Conservation (phyloP, 1,140 invertebrate species). For the Cyphomyrmex costatus region DNA sequence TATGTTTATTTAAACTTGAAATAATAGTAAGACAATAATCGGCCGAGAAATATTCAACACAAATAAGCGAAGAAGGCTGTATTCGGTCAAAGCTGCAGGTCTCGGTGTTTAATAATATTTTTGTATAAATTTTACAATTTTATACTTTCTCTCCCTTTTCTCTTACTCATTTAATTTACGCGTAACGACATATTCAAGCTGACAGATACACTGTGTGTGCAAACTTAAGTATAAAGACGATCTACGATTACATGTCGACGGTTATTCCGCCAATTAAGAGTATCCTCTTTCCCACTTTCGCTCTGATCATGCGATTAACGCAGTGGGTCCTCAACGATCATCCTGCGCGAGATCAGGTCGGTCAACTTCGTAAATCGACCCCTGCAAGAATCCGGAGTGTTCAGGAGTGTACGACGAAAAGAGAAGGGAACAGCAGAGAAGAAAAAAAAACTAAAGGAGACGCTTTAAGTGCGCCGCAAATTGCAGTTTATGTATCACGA, state of each 20-base stretch:
- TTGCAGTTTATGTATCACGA: conserved; percentile 72
- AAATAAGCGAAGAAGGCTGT: no score
- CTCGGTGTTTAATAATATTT: no score
- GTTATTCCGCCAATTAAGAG: neutral
- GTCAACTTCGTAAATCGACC: conserved; percentile 69
- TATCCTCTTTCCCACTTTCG: neutral
- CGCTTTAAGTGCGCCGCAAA: conserved; percentile 64
- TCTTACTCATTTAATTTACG: neutral
- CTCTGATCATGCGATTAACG: conserved; percentile 19
- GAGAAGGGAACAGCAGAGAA: neutral
- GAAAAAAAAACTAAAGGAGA: neutral
- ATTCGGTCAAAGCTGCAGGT: no score
- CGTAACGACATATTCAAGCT: neutral
- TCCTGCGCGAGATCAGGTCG: conserved; percentile 26
- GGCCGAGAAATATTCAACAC: no score
- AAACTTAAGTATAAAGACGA: neutral
- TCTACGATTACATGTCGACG: neutral
- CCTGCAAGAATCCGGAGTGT: conserved; percentile 42
- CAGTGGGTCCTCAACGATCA: conserved; percentile 12
- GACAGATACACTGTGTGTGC: no score
- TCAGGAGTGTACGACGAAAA: conserved; percentile 34
- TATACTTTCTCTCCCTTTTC: neutral
- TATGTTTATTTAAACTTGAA: no score
- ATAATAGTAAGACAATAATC: no score
- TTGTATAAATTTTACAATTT: no score